These are phyloP conservation scores for Sitophilus oryzae DNA, from an alignment of 1,140 invertebrate species.

Conservation along the genomic window DNA sequence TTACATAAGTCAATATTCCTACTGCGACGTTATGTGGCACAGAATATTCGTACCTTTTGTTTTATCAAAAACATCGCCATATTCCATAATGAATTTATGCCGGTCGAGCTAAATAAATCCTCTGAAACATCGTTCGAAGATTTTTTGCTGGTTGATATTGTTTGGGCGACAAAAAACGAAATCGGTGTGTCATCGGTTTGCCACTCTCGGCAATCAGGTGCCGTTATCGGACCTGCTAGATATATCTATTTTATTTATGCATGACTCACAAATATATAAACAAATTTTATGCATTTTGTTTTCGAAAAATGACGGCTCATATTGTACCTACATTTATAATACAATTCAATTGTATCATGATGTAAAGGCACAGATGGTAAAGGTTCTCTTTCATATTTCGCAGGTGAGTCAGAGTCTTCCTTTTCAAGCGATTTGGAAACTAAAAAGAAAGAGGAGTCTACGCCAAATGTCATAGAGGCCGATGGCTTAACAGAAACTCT, in stretches of 20 bases:
- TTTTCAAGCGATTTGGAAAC: not conserved
- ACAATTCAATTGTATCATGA: too few relatives aligned
- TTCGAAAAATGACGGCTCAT: too few relatives aligned
- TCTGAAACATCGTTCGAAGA: not conserved
- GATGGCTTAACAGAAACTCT: not conserved
- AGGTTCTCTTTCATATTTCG: too few relatives aligned
- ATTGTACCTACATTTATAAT: too few relatives aligned
- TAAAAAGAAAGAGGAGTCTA: not conserved
- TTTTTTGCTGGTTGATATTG: not conserved
- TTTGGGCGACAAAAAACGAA: not conserved
- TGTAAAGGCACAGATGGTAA: too few relatives aligned
- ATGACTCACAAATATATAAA: too few relatives aligned
- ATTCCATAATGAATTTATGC: not conserved
- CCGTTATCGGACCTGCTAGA: too few relatives aligned
- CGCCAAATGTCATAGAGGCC: not conserved
- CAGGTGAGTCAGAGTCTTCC: not conserved
- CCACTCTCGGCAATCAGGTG: too few relatives aligned
- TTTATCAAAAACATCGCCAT: not conserved
- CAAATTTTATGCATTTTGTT: too few relatives aligned
- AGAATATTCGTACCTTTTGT: not conserved
- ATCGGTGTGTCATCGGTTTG: too few relatives aligned
- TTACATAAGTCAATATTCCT: constrained; percentile 2
- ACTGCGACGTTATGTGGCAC: constrained; percentile 1
- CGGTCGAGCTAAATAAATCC: not conserved
- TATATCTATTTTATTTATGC: too few relatives aligned